Base-by-base conservation (phyloP, 2,113 vertebrate genomes). In the Scomber scombrus region DNA sequence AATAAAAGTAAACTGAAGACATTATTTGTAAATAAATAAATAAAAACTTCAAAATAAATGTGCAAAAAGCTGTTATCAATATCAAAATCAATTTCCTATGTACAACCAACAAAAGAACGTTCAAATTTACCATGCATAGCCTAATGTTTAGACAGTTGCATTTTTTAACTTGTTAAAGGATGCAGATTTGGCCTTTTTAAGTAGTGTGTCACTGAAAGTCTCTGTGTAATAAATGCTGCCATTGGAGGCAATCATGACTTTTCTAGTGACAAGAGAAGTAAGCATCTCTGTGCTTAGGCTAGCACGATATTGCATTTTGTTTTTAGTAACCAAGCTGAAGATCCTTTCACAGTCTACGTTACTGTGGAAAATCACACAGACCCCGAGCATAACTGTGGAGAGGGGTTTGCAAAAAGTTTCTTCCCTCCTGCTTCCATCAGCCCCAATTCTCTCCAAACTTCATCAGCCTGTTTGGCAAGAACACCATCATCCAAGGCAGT, bases 321-420 rank as follows among this genome's bases (percentile, higher is more conserved):
- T 58, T 58, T 58, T 58, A 29, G 21, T 29, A 3, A 58, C 56
- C 23, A 58, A 29, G 56, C 56, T 58, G 12, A 58, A 58, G 21
- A 58, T 58, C 23, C 56, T 58, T 31, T 58, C 56, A 31, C 23
- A 58, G 56, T 58, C 56, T 5, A 23, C 56, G 15, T 58, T 58
- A 21, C 56, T 58, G 56, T 58, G 56, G 16, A 58, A 58, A 29
- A 58, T 29, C 21, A 58, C 56, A 14, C 56, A 29, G 5, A 29
- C 12, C 23, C 23, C 23, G 3, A 26, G 23, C 23, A 26, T 26
- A 26, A 26, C 23, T 26, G 23, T 26, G 23, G 23, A 26, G 23
- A 26, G 23, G 23, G 23, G 23, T 26, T 26, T 2, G 2, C 2
- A 26, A 26, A 26, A 26, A 26, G 23, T 26, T 26, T 26, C 23